Conservation (phyloP, 2,113 vertebrate species). For the Holacanthus passer region DNA sequence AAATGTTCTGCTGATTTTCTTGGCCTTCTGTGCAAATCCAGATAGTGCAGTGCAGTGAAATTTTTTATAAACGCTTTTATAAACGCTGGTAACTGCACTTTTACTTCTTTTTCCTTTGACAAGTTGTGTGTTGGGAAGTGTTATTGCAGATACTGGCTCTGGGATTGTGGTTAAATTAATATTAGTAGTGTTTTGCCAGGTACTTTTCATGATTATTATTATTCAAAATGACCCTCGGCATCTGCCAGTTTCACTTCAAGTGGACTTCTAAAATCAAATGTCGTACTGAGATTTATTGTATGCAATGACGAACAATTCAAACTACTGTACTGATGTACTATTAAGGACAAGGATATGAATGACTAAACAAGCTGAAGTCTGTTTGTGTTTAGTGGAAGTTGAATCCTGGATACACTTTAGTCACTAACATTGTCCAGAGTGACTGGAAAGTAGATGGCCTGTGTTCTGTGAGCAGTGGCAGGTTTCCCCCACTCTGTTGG, state of each 20-base stretch:
- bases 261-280: neutral
- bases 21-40: no score
- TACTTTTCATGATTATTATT: neutral
- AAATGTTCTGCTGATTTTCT: no score
- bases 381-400: constrained; percentile 23
- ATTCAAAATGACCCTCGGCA: neutral
- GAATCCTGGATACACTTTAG: neutral
- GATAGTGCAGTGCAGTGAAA: no score
- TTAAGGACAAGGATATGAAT: constrained; percentile 19
- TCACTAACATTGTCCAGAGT: neutral
- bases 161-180: neutral
- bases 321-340: neutral
- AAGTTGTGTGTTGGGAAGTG: neutral
- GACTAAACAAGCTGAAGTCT: constrained; percentile 10
- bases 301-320: neutral
- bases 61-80: no score
- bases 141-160: neutral
- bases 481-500: neutral
- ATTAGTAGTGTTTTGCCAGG: neutral
- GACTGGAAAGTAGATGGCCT: constrained; percentile 22
- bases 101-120: no score
- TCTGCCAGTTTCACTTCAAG: neutral
- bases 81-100: no score
- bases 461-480: constrained; percentile 16
- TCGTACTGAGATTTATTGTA: neutral